A percentile compares a stretch with the other conserved stretches of the same genome.
phyloP scores from a whole-genome alignment of 2,888 invertebrate genomes.

The Nemapogon koenigi region DNA sequence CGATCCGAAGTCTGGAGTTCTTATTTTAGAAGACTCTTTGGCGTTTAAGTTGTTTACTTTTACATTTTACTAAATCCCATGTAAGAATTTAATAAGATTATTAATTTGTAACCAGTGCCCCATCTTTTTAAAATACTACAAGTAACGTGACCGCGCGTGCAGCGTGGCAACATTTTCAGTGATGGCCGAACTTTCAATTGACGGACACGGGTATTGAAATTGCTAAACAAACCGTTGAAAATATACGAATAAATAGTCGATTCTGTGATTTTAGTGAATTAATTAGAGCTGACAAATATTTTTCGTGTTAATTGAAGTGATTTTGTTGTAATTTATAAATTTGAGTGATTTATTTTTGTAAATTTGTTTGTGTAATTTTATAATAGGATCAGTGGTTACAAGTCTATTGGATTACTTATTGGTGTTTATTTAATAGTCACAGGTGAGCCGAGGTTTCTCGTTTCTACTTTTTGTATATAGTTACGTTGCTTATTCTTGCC shows the following conservation, averaged over 20 bases:
- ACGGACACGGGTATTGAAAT: constrained; percentile 37
- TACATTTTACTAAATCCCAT: too few relatives aligned
- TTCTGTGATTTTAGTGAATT: constrained; percentile 26
- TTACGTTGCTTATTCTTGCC: constrained; percentile 55
- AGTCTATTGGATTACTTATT: constrained; percentile 9
- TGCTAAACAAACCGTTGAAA: constrained; percentile 46
- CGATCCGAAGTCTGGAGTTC: too few relatives aligned
- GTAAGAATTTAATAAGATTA: too few relatives aligned
- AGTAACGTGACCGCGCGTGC: constrained; percentile 36
- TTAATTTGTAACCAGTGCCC: not conserved
- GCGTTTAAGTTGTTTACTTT: too few relatives aligned
- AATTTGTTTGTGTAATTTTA: constrained; percentile 44
- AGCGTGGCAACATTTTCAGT: constrained; percentile 42
- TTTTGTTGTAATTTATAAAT: constrained; percentile 28
- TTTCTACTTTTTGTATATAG: constrained; percentile 12
- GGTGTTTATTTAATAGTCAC: constrained; percentile 5
- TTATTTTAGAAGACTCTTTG: too few relatives aligned
- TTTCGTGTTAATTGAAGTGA: not conserved
- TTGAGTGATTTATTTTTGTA: constrained; percentile 30
- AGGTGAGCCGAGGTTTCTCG: not conserved
- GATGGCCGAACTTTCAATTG: constrained; percentile 57
- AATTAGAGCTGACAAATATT: not conserved
- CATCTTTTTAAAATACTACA: not conserved
- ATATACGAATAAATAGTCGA: constrained; percentile 40
- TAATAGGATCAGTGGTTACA: constrained; percentile 56